Conservation (phyloP, 2,888 invertebrate species). For the Rambutsinella grinnellia region DNA sequence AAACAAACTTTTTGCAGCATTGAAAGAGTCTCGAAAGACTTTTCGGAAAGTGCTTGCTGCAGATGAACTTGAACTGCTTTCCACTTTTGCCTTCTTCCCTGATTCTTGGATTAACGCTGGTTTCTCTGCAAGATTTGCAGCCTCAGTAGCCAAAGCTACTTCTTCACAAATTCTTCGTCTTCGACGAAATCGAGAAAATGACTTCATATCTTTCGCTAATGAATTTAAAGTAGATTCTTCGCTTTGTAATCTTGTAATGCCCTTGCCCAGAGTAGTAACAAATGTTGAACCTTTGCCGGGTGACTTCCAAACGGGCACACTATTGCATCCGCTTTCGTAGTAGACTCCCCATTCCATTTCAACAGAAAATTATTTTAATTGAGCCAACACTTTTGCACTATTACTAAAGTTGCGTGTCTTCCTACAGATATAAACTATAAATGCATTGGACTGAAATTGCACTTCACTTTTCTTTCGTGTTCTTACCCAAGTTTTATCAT, state of each 20-base stretch:
- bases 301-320: neutral
- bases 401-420: too few species aligned
- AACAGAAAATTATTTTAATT: too few species aligned
- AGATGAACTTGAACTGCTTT: too few species aligned
- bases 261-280: neutral
- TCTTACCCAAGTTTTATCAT: too few species aligned
- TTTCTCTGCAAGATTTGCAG: neutral
- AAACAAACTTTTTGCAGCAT: conserved; percentile 41
- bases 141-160: neutral
- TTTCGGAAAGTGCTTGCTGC: too few species aligned
- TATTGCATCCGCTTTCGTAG: too few species aligned
- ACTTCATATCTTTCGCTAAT: conserved; percentile 36
- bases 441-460: neutral
- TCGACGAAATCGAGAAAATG: conserved; percentile 9
- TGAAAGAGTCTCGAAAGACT: conserved; percentile 41
- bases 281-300: neutral
- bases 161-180: neutral
- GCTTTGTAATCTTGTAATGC: neutral
- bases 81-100: too few species aligned
- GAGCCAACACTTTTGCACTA: too few species aligned
- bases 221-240: too few species aligned
- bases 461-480: neutral
- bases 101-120: conserved; percentile 1
- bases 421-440: too few species aligned
- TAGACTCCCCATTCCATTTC: too few species aligned